Evolutionary conservation across 92 coral and sea anemone species (phyloP).

Genomic region (Paragorgia papillata): DNA sequence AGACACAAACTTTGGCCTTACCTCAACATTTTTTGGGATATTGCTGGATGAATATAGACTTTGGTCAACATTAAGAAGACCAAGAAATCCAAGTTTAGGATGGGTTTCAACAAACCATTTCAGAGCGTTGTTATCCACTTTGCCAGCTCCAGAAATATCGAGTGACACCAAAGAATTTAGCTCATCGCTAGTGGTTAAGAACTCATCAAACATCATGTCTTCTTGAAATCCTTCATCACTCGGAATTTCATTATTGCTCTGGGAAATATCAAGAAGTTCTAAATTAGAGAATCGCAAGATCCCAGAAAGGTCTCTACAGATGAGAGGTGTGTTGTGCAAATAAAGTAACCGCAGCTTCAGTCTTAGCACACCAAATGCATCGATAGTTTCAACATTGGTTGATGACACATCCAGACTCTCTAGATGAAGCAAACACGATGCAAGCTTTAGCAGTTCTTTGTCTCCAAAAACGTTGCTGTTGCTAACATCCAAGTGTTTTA

Average conservation of each 20-base stretch:
- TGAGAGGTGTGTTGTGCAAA: conserved; percentile 12
- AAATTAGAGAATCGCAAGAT: conserved; percentile 12
- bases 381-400: not conserved
- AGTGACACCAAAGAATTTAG: not conserved
- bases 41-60: not conserved
- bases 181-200: not conserved
- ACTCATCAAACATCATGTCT: not conserved
- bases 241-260: not conserved
- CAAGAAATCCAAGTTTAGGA: not conserved
- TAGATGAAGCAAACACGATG: conserved; percentile 8
- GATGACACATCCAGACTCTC: conserved; percentile 33
- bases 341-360: not conserved
- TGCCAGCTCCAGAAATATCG: conserved; percentile 35
- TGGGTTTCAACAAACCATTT: not conserved
- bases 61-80: conserved; percentile 21
- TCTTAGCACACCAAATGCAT: not conserved
- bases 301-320: not conserved
- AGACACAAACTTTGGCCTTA: too few relatives aligned
- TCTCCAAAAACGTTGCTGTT: not conserved
- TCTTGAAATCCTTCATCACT: not conserved
- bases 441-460: not conserved
- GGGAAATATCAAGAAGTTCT: conserved; percentile 22
- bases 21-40: conserved; percentile 7
- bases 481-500: conserved; percentile 21
- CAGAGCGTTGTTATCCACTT: conserved; percentile 6